Conservation (phyloP, 2,888 invertebrate species). For the Cheilosia urbana region DNA sequence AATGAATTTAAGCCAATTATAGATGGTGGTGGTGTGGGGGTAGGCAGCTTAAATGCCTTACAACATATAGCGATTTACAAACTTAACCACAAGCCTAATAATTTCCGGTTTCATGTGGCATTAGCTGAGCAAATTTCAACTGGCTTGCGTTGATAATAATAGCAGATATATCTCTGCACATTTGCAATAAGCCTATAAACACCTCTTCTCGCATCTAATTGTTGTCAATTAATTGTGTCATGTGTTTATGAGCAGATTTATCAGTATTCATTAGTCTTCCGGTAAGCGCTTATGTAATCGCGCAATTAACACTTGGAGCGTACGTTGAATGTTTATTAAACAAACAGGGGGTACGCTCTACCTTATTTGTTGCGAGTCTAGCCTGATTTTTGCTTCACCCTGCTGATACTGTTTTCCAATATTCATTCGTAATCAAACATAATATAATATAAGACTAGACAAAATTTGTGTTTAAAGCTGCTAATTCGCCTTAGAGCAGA, state of each 20-base stretch:
- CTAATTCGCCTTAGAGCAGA: too few relatives aligned
- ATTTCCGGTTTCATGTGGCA: conserved; percentile 19
- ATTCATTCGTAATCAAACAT: too few relatives aligned
- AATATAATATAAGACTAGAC: too few relatives aligned
- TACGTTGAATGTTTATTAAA: too few relatives aligned
- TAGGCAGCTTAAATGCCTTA: not conserved
- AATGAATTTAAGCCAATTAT: conserved; percentile 56
- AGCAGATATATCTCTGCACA: not conserved
- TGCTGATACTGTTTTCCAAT: too few relatives aligned
- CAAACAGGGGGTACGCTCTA: too few relatives aligned
- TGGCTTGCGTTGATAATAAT: conserved; percentile 3
- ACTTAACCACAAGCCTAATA: not conserved
- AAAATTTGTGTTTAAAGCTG: too few relatives aligned
- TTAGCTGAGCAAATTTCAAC: conserved; percentile 1
- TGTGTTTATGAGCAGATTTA: not conserved
- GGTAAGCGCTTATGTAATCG: not conserved
- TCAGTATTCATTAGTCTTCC: not conserved
- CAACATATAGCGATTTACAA: conserved; percentile 10
- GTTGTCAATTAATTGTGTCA: not conserved
- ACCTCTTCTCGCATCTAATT: conserved; percentile 6
- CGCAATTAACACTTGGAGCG: not conserved
- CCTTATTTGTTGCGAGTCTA: too few relatives aligned
- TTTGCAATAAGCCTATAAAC: not conserved
- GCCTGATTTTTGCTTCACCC: too few relatives aligned
- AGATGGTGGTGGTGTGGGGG: not conserved